phyloP scores from a whole-genome alignment of 1,140 invertebrate genomes.

The Formica selysi region DNA sequence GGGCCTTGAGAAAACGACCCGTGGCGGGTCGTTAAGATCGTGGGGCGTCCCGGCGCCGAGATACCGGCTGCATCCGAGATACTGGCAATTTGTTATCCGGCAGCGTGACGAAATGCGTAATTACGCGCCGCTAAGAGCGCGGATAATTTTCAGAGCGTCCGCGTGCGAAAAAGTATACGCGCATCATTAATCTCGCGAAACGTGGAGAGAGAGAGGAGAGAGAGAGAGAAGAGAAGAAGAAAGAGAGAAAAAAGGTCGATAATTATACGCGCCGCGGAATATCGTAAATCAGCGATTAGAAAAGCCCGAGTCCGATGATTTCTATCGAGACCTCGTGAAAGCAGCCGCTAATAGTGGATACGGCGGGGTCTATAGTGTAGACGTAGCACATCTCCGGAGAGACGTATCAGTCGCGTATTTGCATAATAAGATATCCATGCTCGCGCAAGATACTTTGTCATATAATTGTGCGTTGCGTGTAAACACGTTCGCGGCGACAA shows the following conservation, averaged over 20 bases:
- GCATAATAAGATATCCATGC: conserved; percentile 43
- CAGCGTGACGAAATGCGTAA: conserved; percentile 66
- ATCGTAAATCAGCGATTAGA: conserved; percentile 61
- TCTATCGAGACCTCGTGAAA: conserved; percentile 56
- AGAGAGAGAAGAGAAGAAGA: background rate
- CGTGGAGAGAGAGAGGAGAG: too few relatives aligned
- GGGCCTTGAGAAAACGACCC: conserved; percentile 3
- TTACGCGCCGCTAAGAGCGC: conserved; percentile 53
- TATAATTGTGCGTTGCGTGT: background rate
- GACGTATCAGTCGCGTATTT: conserved; percentile 27
- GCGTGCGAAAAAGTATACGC: conserved; percentile 26
- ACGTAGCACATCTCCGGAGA: conserved; percentile 7
- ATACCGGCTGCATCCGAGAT: conserved; percentile 16
- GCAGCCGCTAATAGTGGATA: conserved; percentile 25
- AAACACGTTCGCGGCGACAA: background rate
- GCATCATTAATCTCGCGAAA: conserved; percentile 60
- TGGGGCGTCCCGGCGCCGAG: conserved; percentile 47
- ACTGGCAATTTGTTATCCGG: conserved; percentile 54
- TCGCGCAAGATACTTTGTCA: conserved; percentile 26
- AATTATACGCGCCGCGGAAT: conserved; percentile 48
- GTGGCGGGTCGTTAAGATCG: conserved; percentile 36
- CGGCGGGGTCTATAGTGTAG: conserved; percentile 5
- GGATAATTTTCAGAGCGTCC: conserved; percentile 61
- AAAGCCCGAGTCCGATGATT: conserved; percentile 55
- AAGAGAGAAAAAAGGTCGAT: background rate